Base-by-base conservation (phyloP, 2,797 vertebrate genomes). In the Gadopsis marmoratus region DNA sequence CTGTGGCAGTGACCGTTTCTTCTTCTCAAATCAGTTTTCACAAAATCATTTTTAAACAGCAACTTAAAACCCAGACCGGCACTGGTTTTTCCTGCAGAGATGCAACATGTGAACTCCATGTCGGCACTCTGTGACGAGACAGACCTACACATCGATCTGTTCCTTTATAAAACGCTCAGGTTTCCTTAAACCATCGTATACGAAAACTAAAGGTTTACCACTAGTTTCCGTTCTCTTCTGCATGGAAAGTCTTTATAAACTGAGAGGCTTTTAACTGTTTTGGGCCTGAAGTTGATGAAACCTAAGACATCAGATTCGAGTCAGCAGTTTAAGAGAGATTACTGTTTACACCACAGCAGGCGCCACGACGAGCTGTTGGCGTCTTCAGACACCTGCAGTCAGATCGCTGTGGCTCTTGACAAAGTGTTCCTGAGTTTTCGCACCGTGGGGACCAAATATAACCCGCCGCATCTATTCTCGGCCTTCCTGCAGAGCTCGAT, bases 401-500 rank as follows among this genome's bases (percentile, higher is more conserved):
- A 61, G n/a, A 60, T 43, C 21, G 17, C 56, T 50, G 60, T 11
- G 21, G 5, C 39, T 60, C 64, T 16, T 53, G 37, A 76, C 47
- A 31, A 29, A 53, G 47, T 43, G 55, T 73, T 63, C 33, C 60
- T 2, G 41, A 56, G 14, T 37, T 29, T 45, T 61, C n/a, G 14
- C 71, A 75, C 72, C 59, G 41, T 8, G 0, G 26, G 26, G 26
- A 48, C 26, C 14, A 26, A 19, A 75, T 53, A 37, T 33, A 64
- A 58, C 41, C 17, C 31, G 29, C 1, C 19, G 16, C 14, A 7
- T 51, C 29, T 63, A 21, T 67, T 76, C 26, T 48, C 12, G 0
- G 14, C 23, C 14, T 43, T 56, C n/a, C 51, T 45, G 16, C 79
- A 72, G 41, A 71, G 43, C 35, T 17, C 11, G 1, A 55, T 81